phyloP scores from a whole-genome alignment of 2,888 invertebrate genomes.

The Scaeva pyrastri region DNA sequence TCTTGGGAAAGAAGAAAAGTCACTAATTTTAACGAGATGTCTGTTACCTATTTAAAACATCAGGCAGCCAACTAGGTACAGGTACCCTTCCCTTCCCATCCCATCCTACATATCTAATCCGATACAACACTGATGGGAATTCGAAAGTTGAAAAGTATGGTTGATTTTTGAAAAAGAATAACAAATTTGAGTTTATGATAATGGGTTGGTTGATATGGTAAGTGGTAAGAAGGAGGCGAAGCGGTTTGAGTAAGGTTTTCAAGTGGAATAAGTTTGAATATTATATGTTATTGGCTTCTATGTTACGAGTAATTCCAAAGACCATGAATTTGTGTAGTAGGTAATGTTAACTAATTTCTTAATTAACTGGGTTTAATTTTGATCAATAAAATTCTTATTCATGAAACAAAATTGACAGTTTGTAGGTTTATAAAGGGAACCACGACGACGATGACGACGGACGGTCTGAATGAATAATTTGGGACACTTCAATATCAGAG shows the following conservation, averaged over 20 bases:
- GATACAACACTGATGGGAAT: conserved; percentile 10
- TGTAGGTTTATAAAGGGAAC: no score
- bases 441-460: no score
- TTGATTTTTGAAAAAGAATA: conserved; percentile 38
- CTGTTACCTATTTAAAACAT: conserved; percentile 11
- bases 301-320: no score
- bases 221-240: background rate
- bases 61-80: no score
- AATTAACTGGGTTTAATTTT: background rate
- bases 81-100: no score
- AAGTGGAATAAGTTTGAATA: background rate
- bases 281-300: background rate
- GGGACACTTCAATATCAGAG: no score
- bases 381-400: background rate
- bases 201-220: background rate
- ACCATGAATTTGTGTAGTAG: background rate
- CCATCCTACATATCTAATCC: background rate
- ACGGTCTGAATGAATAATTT: no score
- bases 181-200: conserved; percentile 10
- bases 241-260: background rate
- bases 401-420: background rate
- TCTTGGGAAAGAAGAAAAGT: conserved; percentile 11
- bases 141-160: conserved; percentile 20
- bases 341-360: background rate
- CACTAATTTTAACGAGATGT: conserved; percentile 42